A percentile compares a stretch with the other conserved stretches of the same genome.
Evolutionary conservation across 2,888 invertebrate genomes (phyloP).

Genomic region (Drosophila neonasuta): DNA sequence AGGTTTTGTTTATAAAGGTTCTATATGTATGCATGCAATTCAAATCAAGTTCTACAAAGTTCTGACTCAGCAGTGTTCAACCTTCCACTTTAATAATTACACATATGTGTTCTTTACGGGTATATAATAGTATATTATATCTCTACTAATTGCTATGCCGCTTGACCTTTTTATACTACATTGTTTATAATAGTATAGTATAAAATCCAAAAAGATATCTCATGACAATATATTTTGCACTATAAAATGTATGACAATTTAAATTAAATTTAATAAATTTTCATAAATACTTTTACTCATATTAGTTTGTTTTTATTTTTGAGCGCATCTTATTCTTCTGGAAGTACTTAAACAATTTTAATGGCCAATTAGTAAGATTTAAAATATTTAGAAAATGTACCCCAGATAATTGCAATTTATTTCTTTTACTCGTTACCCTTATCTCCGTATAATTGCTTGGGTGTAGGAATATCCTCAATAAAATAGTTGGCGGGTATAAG

Average conservation of each 20-base stretch:
- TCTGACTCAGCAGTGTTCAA: background rate
- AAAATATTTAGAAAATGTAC: too few relatives aligned
- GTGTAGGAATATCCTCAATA: slow-evolving; percentile 84
- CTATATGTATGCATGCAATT: background rate
- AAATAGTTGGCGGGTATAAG: slow-evolving; percentile 87
- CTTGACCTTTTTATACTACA: background rate
- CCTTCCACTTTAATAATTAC: background rate
- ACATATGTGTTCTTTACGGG: background rate
- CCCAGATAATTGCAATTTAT: background rate
- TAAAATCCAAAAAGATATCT: background rate
- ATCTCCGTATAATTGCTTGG: slow-evolving; percentile 62
- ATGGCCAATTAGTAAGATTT: too few relatives aligned
- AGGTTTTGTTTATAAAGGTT: too few relatives aligned
- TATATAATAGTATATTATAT: background rate
- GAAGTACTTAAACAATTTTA: too few relatives aligned
- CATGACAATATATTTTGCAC: too few relatives aligned
- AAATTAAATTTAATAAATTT: too few relatives aligned
- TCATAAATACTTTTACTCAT: too few relatives aligned
- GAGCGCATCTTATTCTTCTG: too few relatives aligned
- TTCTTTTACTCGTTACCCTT: background rate
- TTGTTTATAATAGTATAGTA: background rate
- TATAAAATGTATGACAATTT: too few relatives aligned
- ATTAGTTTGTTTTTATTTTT: too few relatives aligned
- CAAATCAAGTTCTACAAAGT: background rate
- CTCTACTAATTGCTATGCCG: too few relatives aligned